A percentile compares a stretch with the other conserved stretches of the same genome.
Evolutionary conservation across 2,888 invertebrate genomes (phyloP).

Genomic region (Lymantria monacha): DNA sequence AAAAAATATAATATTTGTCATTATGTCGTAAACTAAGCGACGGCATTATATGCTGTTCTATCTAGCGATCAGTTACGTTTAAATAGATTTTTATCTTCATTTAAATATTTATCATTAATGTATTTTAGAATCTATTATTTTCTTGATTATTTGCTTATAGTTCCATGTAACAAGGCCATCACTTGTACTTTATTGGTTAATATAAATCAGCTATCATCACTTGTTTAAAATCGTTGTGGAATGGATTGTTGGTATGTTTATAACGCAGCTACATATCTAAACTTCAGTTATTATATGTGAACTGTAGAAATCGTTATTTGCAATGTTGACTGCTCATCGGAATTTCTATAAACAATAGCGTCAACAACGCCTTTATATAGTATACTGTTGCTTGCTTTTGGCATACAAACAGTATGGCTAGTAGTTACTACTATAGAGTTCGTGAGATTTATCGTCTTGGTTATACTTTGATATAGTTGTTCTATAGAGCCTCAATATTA

Average conservation of each 20-base stretch:
- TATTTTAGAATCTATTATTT: constrained; percentile 49
- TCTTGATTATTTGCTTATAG: constrained; percentile 50
- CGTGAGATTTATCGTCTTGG: too few relatives aligned
- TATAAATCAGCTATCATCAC: constrained; percentile 47
- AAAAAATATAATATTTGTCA: constrained; percentile 74
- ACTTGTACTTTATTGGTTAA: constrained; percentile 71
- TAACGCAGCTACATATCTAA: too few relatives aligned
- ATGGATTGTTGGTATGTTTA: constrained; percentile 44
- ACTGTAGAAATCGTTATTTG: too few relatives aligned
- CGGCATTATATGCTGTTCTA: constrained; percentile 65
- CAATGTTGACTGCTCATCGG: too few relatives aligned
- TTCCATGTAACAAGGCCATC: constrained; percentile 70
- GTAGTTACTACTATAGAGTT: too few relatives aligned
- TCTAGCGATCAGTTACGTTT: constrained; percentile 55
- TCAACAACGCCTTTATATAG: too few relatives aligned
- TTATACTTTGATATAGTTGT: too few relatives aligned
- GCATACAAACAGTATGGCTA: too few relatives aligned
- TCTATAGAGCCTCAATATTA: too few relatives aligned
- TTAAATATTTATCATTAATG: constrained; percentile 34
- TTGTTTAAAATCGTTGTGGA: constrained; percentile 55
- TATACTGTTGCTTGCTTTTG: too few relatives aligned
- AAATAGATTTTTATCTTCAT: constrained; percentile 45
- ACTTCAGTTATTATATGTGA: too few relatives aligned
- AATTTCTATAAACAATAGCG: too few relatives aligned
- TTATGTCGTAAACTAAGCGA: constrained; percentile 58